phyloP scores from a whole-genome alignment of 2,113 vertebrate genomes.

The Aldabrachelys gigantea region DNA sequence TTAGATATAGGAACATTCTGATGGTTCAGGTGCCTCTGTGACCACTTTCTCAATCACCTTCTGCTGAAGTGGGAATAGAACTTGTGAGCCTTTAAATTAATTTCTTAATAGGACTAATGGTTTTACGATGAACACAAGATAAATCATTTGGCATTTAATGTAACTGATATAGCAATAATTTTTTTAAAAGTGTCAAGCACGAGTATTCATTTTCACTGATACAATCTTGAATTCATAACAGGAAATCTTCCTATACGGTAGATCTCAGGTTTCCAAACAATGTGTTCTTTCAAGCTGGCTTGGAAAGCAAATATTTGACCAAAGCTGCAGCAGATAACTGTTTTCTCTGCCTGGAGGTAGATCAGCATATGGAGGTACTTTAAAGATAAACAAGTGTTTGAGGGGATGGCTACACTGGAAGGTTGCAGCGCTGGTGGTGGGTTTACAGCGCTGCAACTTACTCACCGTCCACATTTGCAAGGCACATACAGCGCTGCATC shows the following conservation, averaged over 20 bases:
- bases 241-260: background rate
- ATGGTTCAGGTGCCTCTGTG: background rate
- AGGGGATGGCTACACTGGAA: no score
- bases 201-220: background rate
- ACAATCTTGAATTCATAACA: background rate
- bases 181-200: background rate
- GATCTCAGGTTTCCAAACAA: background rate
- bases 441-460: no score
- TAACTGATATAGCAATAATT: background rate
- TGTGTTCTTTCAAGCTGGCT: background rate
- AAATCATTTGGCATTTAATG: background rate
- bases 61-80: background rate
- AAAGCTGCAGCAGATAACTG: background rate
- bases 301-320: background rate
- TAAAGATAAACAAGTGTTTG: background rate
- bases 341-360: background rate
- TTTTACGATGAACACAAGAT: background rate
- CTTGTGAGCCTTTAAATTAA: background rate
- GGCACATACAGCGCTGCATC: no score
- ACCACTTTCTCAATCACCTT: background rate
- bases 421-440: no score
- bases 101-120: background rate
- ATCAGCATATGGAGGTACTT: background rate
- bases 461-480: no score
- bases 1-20: background rate